phyloP scores from a whole-genome alignment of 2,113 vertebrate genomes.

The Neofelis nebulosa region DNA sequence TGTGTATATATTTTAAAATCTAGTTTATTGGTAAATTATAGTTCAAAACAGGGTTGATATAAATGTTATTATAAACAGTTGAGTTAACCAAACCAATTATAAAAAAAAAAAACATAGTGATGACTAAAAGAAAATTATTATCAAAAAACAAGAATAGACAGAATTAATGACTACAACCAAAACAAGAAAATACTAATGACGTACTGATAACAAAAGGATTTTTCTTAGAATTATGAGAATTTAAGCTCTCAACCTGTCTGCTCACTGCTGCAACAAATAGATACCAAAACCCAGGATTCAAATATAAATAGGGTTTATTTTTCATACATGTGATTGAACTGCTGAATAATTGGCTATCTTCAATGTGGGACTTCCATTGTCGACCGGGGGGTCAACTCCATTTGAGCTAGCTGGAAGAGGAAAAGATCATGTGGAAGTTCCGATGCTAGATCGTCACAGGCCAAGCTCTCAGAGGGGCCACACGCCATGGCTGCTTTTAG shows the following conservation, averaged over 20 bases:
- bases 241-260: not conserved
- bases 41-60: not conserved
- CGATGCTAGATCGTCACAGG: not conserved
- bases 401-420: not conserved
- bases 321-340: not conserved
- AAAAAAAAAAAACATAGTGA: not conserved
- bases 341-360: not conserved
- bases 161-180: not conserved
- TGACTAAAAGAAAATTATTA: not conserved
- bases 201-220: not conserved
- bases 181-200: not conserved
- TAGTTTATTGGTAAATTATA: not conserved
- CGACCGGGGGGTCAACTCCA: not conserved
- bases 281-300: not conserved
- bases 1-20: not conserved
- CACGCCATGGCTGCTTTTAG: not conserved
- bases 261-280: not conserved
- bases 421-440: not conserved
- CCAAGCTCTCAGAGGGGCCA: not conserved
- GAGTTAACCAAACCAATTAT: not conserved
- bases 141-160: not conserved
- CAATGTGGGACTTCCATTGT: not conserved
- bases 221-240: not conserved
- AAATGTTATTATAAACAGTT: not conserved
- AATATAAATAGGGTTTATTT: not conserved